These are phyloP conservation scores for Caracal caracal DNA, from an alignment of 2,113 vertebrate species.

Conservation along the genomic window DNA sequence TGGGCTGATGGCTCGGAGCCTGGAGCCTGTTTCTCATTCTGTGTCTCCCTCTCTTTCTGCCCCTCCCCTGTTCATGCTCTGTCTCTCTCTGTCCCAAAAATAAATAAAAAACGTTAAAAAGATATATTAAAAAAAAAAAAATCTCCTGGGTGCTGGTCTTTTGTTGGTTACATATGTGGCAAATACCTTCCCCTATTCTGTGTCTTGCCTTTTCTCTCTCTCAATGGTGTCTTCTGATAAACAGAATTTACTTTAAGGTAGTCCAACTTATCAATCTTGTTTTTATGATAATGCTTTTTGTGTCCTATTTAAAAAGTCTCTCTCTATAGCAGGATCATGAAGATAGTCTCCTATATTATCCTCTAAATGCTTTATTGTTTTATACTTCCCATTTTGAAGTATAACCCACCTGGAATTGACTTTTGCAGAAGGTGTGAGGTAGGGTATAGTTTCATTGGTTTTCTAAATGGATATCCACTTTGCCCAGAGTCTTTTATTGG, in stretches of 20 bases:
- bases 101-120: too few relatives aligned
- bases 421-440: neutral
- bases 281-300: neutral
- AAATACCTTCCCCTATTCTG: neutral
- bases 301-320: neutral
- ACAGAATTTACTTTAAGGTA: neutral
- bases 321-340: neutral
- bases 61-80: too few relatives aligned
- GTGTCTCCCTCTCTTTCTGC: too few relatives aligned
- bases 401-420: neutral
- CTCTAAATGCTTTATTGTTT: neutral
- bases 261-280: neutral
- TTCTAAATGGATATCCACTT: neutral
- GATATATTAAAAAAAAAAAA: too few relatives aligned
- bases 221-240: neutral
- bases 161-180: neutral
- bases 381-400: neutral
- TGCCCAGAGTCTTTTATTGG: neutral
- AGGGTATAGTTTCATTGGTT: neutral
- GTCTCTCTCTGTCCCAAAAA: too few relatives aligned
- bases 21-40: too few relatives aligned
- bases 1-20: too few relatives aligned
- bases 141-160: neutral
- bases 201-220: neutral
- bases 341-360: neutral